These are phyloP conservation scores for Bungarus multicinctus DNA, from an alignment of 2,113 vertebrate genomes.

Conservation along the genomic window DNA sequence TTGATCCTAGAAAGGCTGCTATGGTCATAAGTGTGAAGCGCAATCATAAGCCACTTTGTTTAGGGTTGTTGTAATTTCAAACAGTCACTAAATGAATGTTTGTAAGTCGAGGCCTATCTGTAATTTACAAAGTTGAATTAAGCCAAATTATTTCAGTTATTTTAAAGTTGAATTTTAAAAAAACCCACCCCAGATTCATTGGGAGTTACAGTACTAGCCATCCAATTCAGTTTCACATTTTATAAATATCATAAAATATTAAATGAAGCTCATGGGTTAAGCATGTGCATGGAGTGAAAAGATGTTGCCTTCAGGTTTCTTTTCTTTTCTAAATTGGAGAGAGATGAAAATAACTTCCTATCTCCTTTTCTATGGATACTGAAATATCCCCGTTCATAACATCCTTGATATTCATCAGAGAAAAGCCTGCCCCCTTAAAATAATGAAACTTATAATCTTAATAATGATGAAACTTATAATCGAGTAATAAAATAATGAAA, in stretches of 20 bases:
- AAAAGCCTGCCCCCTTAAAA: neutral
- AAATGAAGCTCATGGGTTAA: neutral
- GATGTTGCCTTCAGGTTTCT: neutral
- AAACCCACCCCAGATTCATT: conserved; percentile 23
- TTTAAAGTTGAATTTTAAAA: neutral
- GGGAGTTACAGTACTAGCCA: neutral
- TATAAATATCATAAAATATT: too few species aligned
- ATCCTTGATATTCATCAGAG: neutral
- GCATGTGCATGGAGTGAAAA: neutral
- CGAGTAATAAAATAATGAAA: neutral
- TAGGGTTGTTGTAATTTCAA: neutral
- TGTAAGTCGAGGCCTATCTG: neutral
- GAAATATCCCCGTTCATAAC: neutral
- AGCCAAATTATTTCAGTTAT: conserved; percentile 16
- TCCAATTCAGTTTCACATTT: neutral
- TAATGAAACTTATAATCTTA: neutral
- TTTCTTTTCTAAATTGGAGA: conserved; percentile 11
- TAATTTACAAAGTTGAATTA: neutral
- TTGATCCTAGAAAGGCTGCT: neutral
- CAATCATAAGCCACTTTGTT: neutral
- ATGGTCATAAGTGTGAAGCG: neutral
- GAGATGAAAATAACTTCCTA: conserved; percentile 10
- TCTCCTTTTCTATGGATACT: neutral
- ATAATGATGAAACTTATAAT: neutral
- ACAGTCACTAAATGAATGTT: neutral